Percentiles rank a stretch among this genome's conserved stretches.
Evolutionary conservation across 2,888 invertebrate genomes (phyloP).

Genomic region (Heliconius aoede): DNA sequence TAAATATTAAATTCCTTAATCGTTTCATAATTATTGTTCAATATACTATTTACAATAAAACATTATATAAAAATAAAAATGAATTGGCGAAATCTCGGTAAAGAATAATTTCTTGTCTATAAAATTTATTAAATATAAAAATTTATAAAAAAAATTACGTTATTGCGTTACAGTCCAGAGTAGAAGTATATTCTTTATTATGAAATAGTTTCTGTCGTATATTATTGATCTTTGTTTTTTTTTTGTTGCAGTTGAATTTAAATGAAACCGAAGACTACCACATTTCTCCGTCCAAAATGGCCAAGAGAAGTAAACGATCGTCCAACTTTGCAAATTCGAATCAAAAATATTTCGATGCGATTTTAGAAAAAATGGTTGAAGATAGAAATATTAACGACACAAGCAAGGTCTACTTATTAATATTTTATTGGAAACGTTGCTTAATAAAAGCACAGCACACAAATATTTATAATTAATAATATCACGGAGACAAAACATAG

Average conservation of each 20-base stretch:
- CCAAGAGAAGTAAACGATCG: constrained; percentile 8
- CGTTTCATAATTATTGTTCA: not conserved
- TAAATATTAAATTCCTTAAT: too few relatives aligned
- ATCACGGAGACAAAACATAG: too few relatives aligned
- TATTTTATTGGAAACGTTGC: not conserved
- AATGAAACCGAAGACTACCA: constrained; percentile 1
- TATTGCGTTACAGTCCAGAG: not conserved
- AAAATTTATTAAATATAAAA: not conserved
- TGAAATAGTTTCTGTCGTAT: not conserved
- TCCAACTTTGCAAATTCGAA: not conserved
- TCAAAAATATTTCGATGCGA: not conserved
- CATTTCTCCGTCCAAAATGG: constrained; percentile 33
- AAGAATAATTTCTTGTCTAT: not conserved
- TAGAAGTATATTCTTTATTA: not conserved
- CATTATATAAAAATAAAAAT: too few relatives aligned
- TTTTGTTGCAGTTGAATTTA: constrained; percentile 2
- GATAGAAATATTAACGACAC: not conserved
- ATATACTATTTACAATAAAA: not conserved
- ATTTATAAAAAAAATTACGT: too few relatives aligned
- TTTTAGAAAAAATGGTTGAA: not conserved
- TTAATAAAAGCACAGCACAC: not conserved
- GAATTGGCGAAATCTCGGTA: too few relatives aligned
- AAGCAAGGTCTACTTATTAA: not conserved
- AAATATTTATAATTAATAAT: not conserved
- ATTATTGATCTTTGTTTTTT: not conserved